Conservation (phyloP, 2,113 vertebrate genomes). For the Silurus glanis region DNA sequence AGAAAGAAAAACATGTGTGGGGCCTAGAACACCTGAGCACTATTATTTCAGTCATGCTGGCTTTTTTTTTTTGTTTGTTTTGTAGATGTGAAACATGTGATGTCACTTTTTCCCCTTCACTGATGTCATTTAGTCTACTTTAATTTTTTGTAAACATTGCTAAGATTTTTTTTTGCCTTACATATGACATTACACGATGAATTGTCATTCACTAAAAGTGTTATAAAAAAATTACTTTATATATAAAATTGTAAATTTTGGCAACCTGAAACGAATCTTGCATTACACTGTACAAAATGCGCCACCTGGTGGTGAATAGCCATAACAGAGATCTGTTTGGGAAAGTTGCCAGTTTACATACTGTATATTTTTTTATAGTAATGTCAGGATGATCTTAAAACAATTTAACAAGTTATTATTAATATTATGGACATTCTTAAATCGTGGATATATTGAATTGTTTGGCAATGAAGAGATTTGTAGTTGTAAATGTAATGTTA, state of each 20-base stretch:
- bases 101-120: constrained; percentile 35
- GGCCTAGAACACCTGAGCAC: constrained; percentile 66
- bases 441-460: not conserved
- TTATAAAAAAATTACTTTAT: not conserved
- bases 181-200: not conserved
- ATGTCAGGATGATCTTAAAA: not conserved
- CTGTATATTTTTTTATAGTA: not conserved
- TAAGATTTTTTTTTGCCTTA: not conserved
- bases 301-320: constrained; percentile 44
- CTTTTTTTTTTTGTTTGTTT: not conserved
- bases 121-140: constrained; percentile 31
- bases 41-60: constrained; percentile 62
- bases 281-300: not conserved
- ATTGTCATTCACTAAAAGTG: not conserved
- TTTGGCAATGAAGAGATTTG: not conserved
- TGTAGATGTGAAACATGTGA: constrained; percentile 41
- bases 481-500: not conserved
- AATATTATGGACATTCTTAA: not conserved
- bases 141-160: not conserved
- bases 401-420: not conserved
- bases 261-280: not conserved
- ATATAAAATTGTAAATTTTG: constrained; percentile 20
- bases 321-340: not conserved
- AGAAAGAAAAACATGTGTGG: constrained; percentile 14
- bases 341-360: not conserved